These are phyloP conservation scores for Oreochromis grahami DNA, from an alignment of 2,797 vertebrate species.

Conservation along the genomic window DNA sequence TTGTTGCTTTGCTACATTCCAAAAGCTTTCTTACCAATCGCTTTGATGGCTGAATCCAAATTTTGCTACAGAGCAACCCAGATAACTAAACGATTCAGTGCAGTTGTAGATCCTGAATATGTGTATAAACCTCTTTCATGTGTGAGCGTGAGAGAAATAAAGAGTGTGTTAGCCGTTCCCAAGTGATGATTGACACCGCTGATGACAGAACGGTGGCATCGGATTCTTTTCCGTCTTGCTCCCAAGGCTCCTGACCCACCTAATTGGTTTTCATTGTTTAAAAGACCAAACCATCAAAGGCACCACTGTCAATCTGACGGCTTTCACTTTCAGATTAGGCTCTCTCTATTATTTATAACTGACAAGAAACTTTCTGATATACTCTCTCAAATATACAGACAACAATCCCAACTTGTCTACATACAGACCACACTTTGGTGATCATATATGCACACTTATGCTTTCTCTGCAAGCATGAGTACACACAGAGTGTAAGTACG, in stretches of 20 bases:
- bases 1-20: constrained; percentile 21
- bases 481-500: neutral
- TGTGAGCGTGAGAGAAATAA: constrained; percentile 4
- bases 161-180: constrained; percentile 11
- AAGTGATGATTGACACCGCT: constrained; percentile 35
- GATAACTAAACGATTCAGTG: constrained; percentile 13
- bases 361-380: constrained; percentile 51
- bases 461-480: neutral
- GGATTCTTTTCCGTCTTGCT: constrained; percentile 29
- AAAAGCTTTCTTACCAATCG: constrained; percentile 4
- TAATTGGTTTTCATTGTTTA: constrained; percentile 60
- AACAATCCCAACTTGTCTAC: neutral
- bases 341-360: constrained; percentile 52
- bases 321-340: constrained; percentile 40
- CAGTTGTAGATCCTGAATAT: neutral
- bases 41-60: constrained; percentile 45
- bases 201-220: constrained; percentile 49
- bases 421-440: neutral
- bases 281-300: constrained; percentile 50
- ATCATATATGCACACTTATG: neutral
- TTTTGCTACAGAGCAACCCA: neutral
- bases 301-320: constrained; percentile 33
- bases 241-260: constrained; percentile 58
- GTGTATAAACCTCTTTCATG: constrained; percentile 19
- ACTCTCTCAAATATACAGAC: constrained; percentile 9